phyloP scores from a whole-genome alignment of 1,140 invertebrate genomes.

The Ostrea edulis region DNA sequence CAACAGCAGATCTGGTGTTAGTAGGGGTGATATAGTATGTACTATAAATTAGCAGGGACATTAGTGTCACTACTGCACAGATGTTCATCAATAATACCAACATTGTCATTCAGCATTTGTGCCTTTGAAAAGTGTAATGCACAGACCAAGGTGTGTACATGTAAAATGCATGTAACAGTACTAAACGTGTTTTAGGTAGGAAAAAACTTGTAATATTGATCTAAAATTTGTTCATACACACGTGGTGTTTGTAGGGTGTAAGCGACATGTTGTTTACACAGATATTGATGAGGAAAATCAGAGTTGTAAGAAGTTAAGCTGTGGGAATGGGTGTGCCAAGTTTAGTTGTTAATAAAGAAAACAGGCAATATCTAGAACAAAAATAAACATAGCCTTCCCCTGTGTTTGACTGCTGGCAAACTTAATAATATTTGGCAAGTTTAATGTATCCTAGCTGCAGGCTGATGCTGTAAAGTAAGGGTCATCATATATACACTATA shows the following conservation, averaged over 20 bases:
- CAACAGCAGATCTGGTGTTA: background rate
- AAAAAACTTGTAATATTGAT: background rate
- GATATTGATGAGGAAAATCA: background rate
- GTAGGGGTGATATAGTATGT: background rate
- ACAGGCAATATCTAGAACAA: constrained; percentile 29
- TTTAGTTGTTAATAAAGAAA: background rate
- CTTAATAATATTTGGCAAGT: background rate
- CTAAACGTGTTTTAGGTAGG: background rate
- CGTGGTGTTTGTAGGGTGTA: background rate
- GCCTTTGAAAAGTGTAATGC: no score
- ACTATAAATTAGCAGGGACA: background rate
- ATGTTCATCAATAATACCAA: background rate
- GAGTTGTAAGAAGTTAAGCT: background rate
- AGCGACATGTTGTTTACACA: background rate
- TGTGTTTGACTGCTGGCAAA: background rate
- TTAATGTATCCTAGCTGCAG: background rate
- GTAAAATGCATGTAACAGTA: no score
- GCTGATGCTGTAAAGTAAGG: no score
- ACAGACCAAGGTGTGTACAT: no score
- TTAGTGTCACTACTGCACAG: background rate
- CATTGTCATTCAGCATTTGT: background rate
- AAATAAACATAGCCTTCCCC: background rate
- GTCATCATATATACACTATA: no score
- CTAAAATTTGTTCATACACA: background rate
- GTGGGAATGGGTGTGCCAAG: background rate